phyloP scores from a whole-genome alignment of 1,140 invertebrate species.

The Parasteatoda tepidariorum region DNA sequence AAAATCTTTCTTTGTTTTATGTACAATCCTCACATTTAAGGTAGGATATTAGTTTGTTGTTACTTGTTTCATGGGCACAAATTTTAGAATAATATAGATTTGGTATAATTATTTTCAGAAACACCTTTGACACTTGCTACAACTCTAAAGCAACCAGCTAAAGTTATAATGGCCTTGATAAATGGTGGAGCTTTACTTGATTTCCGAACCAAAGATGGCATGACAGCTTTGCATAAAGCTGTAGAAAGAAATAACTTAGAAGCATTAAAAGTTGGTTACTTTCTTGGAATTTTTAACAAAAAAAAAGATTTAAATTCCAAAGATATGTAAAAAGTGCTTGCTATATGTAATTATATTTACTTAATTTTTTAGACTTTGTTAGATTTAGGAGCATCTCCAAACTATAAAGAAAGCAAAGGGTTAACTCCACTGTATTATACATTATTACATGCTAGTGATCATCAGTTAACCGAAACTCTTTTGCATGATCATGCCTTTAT shows the following conservation, averaged over 20 bases:
- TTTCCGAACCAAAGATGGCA: conserved; percentile 94
- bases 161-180: conserved; percentile 92
- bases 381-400: conserved; percentile 87
- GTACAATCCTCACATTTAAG: too few relatives aligned
- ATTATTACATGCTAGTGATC: conserved; percentile 87
- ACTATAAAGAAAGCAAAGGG: conserved; percentile 94
- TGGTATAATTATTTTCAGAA: conserved; percentile 64
- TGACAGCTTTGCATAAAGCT: conserved; percentile 90
- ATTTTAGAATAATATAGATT: too few relatives aligned
- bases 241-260: conserved; percentile 88
- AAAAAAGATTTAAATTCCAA: too few relatives aligned
- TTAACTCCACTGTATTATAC: conserved; percentile 94
- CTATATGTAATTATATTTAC: too few relatives aligned
- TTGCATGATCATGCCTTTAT: conserved; percentile 94
- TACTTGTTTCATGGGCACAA: too few relatives aligned
- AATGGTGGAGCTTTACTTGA: conserved; percentile 97
- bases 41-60: too few relatives aligned
- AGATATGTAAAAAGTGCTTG: too few relatives aligned
- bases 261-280: conserved; percentile 77
- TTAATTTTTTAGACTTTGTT: conserved; percentile 51
- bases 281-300: too few relatives aligned
- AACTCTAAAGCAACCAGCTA: conserved; percentile 45
- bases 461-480: conserved; percentile 89
- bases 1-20: too few relatives aligned
- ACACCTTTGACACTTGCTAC: conserved; percentile 89